These are phyloP conservation scores for Sphaerodactylus townsendi DNA, from an alignment of 2,113 vertebrate genomes.

Conservation along the genomic window DNA sequence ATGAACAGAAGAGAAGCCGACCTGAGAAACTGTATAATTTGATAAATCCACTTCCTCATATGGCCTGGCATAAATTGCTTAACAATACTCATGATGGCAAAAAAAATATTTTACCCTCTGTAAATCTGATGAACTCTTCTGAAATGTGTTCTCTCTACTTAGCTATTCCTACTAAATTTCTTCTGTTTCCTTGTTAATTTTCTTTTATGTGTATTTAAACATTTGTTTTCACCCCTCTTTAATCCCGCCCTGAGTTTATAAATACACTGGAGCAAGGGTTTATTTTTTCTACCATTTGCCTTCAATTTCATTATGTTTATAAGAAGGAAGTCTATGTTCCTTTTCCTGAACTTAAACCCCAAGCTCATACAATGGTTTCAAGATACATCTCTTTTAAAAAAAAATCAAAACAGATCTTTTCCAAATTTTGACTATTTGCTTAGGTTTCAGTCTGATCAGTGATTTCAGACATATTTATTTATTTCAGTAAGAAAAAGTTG, in stretches of 20 bases:
- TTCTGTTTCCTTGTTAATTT: not conserved
- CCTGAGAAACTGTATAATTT: not conserved
- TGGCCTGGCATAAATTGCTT: not conserved
- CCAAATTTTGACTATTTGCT: not conserved
- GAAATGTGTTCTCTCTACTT: not conserved
- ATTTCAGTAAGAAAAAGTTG: not conserved
- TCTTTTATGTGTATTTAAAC: constrained; percentile 1
- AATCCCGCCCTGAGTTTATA: not conserved
- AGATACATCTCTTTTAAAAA: not conserved
- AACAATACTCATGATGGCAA: not conserved
- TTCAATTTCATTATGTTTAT: not conserved
- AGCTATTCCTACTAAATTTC: constrained; percentile 9
- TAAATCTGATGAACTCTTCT: constrained; percentile 16
- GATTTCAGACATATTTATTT: not conserved
- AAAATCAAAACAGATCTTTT: not conserved
- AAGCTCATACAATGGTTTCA: not conserved
- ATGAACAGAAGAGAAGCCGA: not conserved
- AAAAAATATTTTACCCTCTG: not conserved
- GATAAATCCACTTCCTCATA: not conserved
- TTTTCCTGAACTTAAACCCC: not conserved
- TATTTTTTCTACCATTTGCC: constrained; percentile 29
- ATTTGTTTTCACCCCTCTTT: constrained; percentile 24
- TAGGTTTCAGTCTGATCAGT: not conserved
- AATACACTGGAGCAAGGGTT: constrained; percentile 3
- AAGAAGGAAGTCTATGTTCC: constrained; percentile 19